phyloP scores from a whole-genome alignment of 1,140 invertebrate species.

The Pseudachorutes palmiensis region DNA sequence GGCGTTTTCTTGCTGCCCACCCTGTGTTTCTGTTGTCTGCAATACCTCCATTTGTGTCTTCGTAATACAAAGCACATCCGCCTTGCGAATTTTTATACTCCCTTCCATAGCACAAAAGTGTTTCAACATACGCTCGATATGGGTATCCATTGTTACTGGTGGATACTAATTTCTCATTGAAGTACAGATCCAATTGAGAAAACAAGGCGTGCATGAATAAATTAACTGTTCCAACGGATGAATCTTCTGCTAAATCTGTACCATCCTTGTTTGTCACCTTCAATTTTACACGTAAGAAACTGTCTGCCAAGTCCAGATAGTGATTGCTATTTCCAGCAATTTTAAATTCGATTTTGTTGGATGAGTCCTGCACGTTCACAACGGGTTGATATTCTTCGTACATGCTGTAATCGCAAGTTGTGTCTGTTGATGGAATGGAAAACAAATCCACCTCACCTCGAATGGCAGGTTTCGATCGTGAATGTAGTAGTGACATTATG shows the following conservation, averaged over 20 bases:
- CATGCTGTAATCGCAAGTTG: not conserved
- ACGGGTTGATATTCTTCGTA: conserved; percentile 22
- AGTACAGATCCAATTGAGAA: conserved; percentile 41
- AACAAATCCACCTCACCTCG: not conserved
- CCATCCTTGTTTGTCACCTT: conserved; percentile 17
- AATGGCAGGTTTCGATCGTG: not conserved
- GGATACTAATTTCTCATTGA: conserved; percentile 46
- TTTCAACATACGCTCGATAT: conserved; percentile 46
- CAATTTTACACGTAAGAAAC: conserved; percentile 12
- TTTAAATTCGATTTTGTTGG: conserved; percentile 23
- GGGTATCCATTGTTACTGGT: conserved; percentile 44
- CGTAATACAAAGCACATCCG: conserved; percentile 28
- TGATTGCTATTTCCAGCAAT: conserved; percentile 17
- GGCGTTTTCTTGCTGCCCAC: conserved; percentile 8
- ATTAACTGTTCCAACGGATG: conserved; percentile 13
- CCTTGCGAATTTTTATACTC: conserved; percentile 43
- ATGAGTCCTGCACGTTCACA: conserved; percentile 16
- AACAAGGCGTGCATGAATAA: conserved; percentile 20
- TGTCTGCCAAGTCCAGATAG: conserved; percentile 26
- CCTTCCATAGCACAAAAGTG: conserved; percentile 41
- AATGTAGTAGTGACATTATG: not conserved
- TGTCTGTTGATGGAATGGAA: not conserved
- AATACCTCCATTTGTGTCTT: conserved; percentile 9
- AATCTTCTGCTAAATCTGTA: not conserved
- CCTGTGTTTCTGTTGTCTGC: conserved; percentile 1